A percentile compares a stretch with the other conserved stretches of the same genome.
These are phyloP conservation scores for Neelides sp. DNA, from an alignment of 1,140 invertebrate species.

Conservation along the genomic window DNA sequence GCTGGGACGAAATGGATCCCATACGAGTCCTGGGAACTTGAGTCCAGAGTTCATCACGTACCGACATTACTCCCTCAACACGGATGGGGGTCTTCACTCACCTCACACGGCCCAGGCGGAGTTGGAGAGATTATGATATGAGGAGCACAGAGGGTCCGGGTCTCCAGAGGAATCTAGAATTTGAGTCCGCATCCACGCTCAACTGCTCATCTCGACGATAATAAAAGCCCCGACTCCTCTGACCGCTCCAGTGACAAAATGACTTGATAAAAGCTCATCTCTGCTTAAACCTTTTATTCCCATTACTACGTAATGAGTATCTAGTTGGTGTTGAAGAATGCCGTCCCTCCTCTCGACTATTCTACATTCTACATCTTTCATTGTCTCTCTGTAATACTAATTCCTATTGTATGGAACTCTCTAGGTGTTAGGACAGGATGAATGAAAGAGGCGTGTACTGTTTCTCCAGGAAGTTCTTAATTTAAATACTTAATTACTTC, in stretches of 20 bases:
- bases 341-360: neutral
- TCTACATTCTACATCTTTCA: too few species aligned
- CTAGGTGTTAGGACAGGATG: too few species aligned
- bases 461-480: too few species aligned
- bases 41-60: slow-evolving; percentile 31
- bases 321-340: neutral
- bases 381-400: too few species aligned
- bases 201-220: neutral
- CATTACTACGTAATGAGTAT: neutral
- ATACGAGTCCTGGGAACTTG: slow-evolving; percentile 13
- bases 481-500: too few species aligned
- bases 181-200: neutral
- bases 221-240: neutral
- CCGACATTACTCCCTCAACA: slow-evolving; percentile 27
- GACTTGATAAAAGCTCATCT: neutral
- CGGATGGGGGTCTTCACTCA: slow-evolving; percentile 16
- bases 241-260: neutral
- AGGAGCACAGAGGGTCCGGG: neutral
- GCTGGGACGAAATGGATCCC: neutral
- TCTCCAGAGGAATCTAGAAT: slow-evolving; percentile 25
- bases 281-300: neutral
- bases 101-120: slow-evolving; percentile 27
- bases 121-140: slow-evolving; percentile 31
- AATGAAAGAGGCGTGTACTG: too few species aligned
- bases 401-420: too few species aligned